Conservation (phyloP, 2,888 invertebrate genomes). For the Metallyticus violacea region DNA sequence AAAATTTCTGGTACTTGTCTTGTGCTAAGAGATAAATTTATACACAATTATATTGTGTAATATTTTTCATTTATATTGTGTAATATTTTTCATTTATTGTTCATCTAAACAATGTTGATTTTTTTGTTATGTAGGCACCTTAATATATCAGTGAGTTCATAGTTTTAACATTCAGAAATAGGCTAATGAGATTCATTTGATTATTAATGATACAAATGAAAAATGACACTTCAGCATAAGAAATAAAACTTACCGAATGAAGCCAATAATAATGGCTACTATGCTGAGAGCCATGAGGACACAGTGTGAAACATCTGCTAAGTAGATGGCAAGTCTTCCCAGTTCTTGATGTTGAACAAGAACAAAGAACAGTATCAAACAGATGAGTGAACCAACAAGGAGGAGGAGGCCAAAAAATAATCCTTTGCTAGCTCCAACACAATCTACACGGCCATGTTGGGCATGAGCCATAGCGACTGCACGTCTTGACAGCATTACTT, state of each 20-base stretch:
- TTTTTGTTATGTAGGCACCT: no score
- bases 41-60: no score
- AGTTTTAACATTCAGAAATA: no score
- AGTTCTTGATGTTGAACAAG: constrained; percentile 82
- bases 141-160: no score
- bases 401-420: constrained; percentile 88
- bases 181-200: no score
- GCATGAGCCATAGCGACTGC: constrained; percentile 84
- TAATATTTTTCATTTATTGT: no score
- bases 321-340: constrained; percentile 80
- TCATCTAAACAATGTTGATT: no score
- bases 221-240: no score
- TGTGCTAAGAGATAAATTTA: no score
- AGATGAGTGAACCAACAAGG: constrained; percentile 86
- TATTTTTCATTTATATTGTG: no score
- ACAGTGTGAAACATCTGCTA: constrained; percentile 89
- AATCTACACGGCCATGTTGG: constrained; percentile 84
- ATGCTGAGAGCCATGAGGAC: constrained; percentile 84
- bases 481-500: constrained; percentile 82
- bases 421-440: constrained; percentile 91
- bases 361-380: constrained; percentile 93
- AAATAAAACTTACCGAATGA: constrained; percentile 68
- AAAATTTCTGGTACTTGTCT: no score
- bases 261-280: constrained; percentile 85
- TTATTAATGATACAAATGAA: no score